These are phyloP conservation scores for Cephus pulcher DNA, from an alignment of 2,888 invertebrate species.

Conservation along the genomic window DNA sequence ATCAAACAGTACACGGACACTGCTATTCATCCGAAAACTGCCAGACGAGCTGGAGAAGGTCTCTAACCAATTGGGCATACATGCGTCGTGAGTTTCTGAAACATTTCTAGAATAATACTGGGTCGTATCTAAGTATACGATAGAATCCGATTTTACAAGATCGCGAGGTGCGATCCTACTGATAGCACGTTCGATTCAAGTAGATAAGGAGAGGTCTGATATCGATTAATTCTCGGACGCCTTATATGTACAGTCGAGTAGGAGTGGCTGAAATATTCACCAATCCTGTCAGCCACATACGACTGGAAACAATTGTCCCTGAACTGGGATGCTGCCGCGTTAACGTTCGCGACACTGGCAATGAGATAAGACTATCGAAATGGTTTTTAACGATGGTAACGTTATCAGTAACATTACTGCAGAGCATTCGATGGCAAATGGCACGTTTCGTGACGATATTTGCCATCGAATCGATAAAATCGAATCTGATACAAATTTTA, in stretches of 20 bases:
- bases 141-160: background rate
- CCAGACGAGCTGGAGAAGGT: background rate
- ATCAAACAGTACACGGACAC: background rate
- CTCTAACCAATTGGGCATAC: background rate
- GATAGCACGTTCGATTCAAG: background rate
- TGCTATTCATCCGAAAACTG: background rate
- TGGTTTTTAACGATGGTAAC: background rate
- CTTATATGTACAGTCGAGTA: background rate
- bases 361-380: background rate
- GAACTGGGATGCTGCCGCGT: background rate
- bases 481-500: too few species aligned
- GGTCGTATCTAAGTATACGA: constrained; percentile 15
- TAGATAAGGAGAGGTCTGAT: background rate
- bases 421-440: too few species aligned
- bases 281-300: background rate
- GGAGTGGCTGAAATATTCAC: background rate
- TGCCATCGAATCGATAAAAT: too few species aligned
- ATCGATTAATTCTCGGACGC: background rate
- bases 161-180: background rate
- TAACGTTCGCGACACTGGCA: background rate
- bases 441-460: too few species aligned
- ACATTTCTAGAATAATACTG: constrained; percentile 19
- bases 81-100: constrained; percentile 4
- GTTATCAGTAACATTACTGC: background rate
- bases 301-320: background rate